Base-by-base conservation (phyloP, 2,888 invertebrate genomes). In the Microchrysa polita region DNA sequence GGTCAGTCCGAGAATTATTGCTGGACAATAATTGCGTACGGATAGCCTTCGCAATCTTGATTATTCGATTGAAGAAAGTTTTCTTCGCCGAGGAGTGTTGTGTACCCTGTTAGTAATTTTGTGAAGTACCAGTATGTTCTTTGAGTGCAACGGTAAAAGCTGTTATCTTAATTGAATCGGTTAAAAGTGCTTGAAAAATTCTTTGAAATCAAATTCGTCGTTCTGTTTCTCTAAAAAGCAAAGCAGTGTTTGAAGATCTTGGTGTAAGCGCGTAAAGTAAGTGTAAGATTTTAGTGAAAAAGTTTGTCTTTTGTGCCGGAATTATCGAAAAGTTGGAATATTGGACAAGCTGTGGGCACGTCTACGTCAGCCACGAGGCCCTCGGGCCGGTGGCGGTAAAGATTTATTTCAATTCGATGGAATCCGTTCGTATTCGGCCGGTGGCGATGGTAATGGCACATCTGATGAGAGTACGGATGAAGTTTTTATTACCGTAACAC, bases 341-440 rank as follows among this genome's bases (percentile, higher is more conserved):
- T 59, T 67, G 59, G 59, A 72, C 83, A 84, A 84, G 82, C 82
- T 84, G 84, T 85, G 84, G 85, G 81, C 83, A 77, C 81, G 82
- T 74, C 78, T 84, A 75, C 81, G 82, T 79, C 81, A 83, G 83
- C 84, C 84, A 82, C 85, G 84, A 84, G 84, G 85, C 81, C 81
- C 80, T 79, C 80, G 84, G 83, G 84, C 84, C 81, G 81, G 82
- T 84, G 84, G 84, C 82, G 83, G 82, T 77, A 84, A 83, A 76
- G 79, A 81, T 76, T 76, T 83, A 76, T 80, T 82, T 75, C 79
- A 79, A 53, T 78, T 78, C 69, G 77, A 78, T 7, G 76, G 78
- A 18, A 14, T 69, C n/a, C 5, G 55, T 18, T 69, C 69, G 18
- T 69, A 55, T 65, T 65, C 65, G 75, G 81, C 82, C 75, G 79